Percentiles rank a stretch among this genome's conserved stretches.
These are phyloP conservation scores for Penaeus vannamei DNA, from an alignment of 1,140 invertebrate species.

Conservation along the genomic window DNA sequence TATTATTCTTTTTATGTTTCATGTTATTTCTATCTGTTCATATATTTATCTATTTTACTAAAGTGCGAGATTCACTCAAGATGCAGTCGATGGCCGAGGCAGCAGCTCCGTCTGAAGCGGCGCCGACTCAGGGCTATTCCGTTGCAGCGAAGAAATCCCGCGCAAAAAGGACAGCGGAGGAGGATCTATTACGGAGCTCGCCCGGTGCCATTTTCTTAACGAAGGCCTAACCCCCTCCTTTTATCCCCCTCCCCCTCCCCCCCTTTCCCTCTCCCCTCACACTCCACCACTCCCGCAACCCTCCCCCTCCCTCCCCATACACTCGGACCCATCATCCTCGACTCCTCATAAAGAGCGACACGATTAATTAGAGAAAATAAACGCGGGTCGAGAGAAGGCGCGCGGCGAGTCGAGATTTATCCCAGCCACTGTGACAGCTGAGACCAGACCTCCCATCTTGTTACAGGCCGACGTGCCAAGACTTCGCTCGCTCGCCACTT, in stretches of 20 bases:
- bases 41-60: too few relatives aligned
- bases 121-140: too few relatives aligned
- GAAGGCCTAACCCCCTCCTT: neutral
- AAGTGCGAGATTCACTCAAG: too few relatives aligned
- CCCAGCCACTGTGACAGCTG: conserved; percentile 61
- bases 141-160: too few relatives aligned
- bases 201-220: neutral
- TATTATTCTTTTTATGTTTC: too few relatives aligned
- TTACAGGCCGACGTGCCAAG: conserved; percentile 37
- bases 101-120: too few relatives aligned
- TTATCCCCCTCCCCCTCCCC: neutral
- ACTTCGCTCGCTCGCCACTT: conserved; percentile 46
- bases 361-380: conserved; percentile 62
- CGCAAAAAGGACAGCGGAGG: too few relatives aligned
- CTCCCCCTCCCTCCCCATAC: neutral
- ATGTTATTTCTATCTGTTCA: too few relatives aligned
- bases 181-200: too few relatives aligned
- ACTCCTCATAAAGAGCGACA: conserved; percentile 53
- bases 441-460: conserved; percentile 65
- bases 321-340: conserved; percentile 26
- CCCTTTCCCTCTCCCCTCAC: neutral
- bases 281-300: neutral
- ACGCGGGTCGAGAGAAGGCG: conserved; percentile 49
- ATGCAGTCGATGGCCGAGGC: too few relatives aligned
- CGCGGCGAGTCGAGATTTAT: conserved; percentile 62